phyloP scores from a whole-genome alignment of 92 coral and sea anemone species.

The Meandrina meandrites region DNA sequence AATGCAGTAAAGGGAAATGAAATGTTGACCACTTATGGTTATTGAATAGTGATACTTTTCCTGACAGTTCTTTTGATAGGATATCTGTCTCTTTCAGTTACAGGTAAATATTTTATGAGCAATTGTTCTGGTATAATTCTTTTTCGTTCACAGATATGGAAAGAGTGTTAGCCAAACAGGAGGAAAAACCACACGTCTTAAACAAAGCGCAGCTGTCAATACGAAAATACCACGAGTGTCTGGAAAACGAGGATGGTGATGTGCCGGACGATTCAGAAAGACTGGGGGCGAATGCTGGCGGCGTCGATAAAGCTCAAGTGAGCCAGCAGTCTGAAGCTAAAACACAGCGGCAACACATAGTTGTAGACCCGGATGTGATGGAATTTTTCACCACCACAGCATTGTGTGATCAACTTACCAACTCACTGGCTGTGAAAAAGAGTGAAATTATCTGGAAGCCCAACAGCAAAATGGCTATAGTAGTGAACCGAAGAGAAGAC shows the following conservation, averaged over 20 bases:
- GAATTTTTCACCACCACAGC: slow-evolving; percentile 39
- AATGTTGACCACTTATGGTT: not conserved
- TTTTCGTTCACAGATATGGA: slow-evolving; percentile 30
- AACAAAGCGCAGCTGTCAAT: slow-evolving; percentile 41
- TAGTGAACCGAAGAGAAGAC: slow-evolving; percentile 32
- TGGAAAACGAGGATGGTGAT: slow-evolving; percentile 37
- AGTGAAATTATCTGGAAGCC: slow-evolving; percentile 39
- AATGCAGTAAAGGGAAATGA: too few species aligned
- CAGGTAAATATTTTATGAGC: not conserved
- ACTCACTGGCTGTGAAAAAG: slow-evolving; percentile 28
- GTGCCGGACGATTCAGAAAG: not conserved
- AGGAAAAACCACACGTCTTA: slow-evolving; percentile 28
- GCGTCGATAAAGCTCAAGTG: not conserved
- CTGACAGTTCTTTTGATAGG: not conserved
- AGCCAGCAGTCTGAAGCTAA: slow-evolving; percentile 1
- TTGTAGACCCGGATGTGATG: slow-evolving; percentile 72
- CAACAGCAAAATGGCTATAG: slow-evolving; percentile 1
- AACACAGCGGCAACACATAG: slow-evolving; percentile 24
- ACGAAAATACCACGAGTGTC: slow-evolving; percentile 35
- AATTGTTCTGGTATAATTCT: too few species aligned
- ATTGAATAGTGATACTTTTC: not conserved
- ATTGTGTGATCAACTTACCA: slow-evolving; percentile 31
- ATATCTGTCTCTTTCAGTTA: not conserved
- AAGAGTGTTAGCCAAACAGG: slow-evolving; percentile 17
- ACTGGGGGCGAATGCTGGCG: not conserved